Evolutionary conservation across 1,140 invertebrate genomes (phyloP), one percentile per base, ranked within the genome.

Genomic region (Olivierus martensii): DNA sequence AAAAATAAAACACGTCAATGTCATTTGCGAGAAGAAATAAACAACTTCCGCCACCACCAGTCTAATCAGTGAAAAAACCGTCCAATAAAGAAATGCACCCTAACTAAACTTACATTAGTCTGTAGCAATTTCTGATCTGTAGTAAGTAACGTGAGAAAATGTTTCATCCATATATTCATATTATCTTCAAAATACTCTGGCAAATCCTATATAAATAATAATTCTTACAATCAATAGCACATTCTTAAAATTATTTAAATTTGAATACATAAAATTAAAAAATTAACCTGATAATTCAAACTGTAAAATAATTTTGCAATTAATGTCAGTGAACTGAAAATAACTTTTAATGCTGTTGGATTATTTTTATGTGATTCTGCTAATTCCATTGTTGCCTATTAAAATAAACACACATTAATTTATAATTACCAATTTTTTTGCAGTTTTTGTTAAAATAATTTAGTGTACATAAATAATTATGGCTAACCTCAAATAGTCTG

Each of bases 131-230:
- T 67, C 57, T 89, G 82, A 68, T 94, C 79, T 6, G 73, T 72
- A 59, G 77, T 81, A 10, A 98, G 70, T 9, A 98, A 73, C 42
- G 75, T 77, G 34, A 89, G 77, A 60, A 97, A 91, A 66, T 89
- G 80, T 0, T 75, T 75, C 91, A 98, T 95, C 94, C 94, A 99
- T 12, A 75, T 76, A 46, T 75, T 72, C 82, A 98, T 95, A 65
- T 96, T 92, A 65, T 99, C 94, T 71, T 98, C 93, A 73, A 98
- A 98, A 74, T 89, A 94, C 73, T 98, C 93, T 0, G 94, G 93
- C 57, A 99, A 71, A 73, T 99, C 94, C 77, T 84, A 58, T 2
- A 63, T 66, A 47, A 55, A 46, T 12, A n/a, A 47, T 5, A 45
- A 45, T 39, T 15, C n/a, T n/a, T n/a, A n/a, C n/a, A n/a, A n/a